Evolutionary conservation across 2,797 vertebrate species (phyloP), one percentile per base, ranked within the genome.

Genomic region (Myripristis murdjan): DNA sequence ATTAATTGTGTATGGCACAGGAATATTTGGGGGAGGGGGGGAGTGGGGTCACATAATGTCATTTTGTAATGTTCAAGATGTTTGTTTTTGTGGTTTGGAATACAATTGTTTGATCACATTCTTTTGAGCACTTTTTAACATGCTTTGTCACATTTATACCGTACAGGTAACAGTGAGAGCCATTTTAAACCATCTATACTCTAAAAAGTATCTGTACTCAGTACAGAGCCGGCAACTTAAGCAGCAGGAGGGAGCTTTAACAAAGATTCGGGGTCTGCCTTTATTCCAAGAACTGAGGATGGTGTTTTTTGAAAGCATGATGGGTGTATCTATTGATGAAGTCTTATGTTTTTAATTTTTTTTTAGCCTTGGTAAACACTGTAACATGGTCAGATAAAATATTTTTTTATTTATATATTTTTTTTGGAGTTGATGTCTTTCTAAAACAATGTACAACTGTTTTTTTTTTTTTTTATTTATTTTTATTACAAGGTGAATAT

Each of bases 71-170:
- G 88, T 90, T 76, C 70, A 88, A 41, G 95, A 91, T 95, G 94
- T 95, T 86, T 90, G 85, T 83, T 91, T 86, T 79, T 97, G 95
- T 95, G 95, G 87, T 91, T 96, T 93, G 94, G 74, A 91, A 88
- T 92, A 87, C 89, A 92, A 93, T 90, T 94, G 95, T 94, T 87
- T 87, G 83, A 89, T 87, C 78, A 85, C 83, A 82, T 95, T 97
- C 92, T 94, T 96, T 93, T 97, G 96, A 97, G 95, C 96, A 95
- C 95, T 91, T 93, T 96, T 98, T 99, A 99, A 99, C 97, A 96
- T 97, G 96, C 96, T 98, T 97, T 99, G 98, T 99, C 96, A 97
- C 97, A 97, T 99, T 98, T 99, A 98, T 99, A 98, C 97, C 97
- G 98, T 97, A 97, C 98, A 99, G 98, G 98, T 98, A 95, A 97